A percentile compares a stretch with the other conserved stretches of the same genome.
phyloP scores from a whole-genome alignment of 2,888 invertebrate genomes.

The Eustalomyia histrio region DNA sequence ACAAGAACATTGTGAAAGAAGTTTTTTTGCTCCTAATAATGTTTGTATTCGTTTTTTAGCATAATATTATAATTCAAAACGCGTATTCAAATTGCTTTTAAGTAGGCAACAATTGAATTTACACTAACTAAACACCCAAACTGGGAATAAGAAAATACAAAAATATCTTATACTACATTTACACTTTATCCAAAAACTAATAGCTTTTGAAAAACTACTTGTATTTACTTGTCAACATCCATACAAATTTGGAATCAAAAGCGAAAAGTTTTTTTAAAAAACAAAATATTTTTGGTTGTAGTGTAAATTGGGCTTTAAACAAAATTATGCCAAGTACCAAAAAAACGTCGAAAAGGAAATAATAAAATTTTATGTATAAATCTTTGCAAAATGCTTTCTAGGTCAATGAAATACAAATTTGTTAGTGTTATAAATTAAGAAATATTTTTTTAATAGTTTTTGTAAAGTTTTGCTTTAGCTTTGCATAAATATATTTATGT shows the following conservation, averaged over 20 bases:
- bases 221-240: too few relatives aligned
- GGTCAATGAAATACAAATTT: constrained; percentile 1
- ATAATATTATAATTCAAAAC: constrained; percentile 40
- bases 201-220: too few relatives aligned
- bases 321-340: constrained; percentile 18
- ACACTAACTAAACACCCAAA: constrained; percentile 37
- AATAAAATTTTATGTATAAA: constrained; percentile 7
- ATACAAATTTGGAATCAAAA: too few relatives aligned
- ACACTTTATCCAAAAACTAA: too few relatives aligned
- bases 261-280: too few relatives aligned
- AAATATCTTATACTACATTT: too few relatives aligned
- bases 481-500: too few relatives aligned
- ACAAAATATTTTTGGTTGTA: too few relatives aligned
- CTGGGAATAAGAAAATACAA: constrained; percentile 4
- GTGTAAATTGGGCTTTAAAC: too few relatives aligned
- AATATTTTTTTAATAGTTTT: not conserved
- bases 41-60: not conserved
- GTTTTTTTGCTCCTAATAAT: constrained; percentile 1
- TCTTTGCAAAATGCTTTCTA: not conserved
- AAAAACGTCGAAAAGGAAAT: not conserved
- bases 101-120: constrained; percentile 60
- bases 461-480: not conserved
- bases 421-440: constrained; percentile 3
- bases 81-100: constrained; percentile 55
- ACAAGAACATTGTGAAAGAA: not conserved